phyloP scores from a whole-genome alignment of 2,113 vertebrate species.

The Naja naja region DNA sequence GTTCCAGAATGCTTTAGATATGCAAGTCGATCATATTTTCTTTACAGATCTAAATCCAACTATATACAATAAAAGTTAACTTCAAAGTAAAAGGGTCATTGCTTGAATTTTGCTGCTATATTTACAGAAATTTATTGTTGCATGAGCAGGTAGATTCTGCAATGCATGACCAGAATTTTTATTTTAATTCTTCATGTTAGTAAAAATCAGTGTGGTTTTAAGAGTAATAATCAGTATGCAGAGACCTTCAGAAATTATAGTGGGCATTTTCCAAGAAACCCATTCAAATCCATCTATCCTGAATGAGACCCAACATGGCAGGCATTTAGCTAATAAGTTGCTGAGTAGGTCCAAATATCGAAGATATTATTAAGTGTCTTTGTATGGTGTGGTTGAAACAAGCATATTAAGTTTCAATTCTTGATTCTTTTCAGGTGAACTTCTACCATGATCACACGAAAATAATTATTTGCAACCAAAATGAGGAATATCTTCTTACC shows the following conservation, averaged over 20 bases:
- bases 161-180: neutral
- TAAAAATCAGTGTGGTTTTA: neutral
- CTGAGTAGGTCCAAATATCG: neutral
- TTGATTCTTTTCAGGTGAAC: slow-evolving; percentile 80
- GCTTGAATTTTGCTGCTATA: neutral
- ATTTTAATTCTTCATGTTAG: neutral
- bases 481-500: slow-evolving; percentile 90
- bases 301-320: neutral
- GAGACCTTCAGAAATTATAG: neutral
- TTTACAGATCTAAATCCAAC: neutral
- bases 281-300: neutral
- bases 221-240: neutral
- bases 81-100: neutral
- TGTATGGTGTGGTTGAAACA: neutral
- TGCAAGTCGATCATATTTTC: neutral
- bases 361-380: neutral
- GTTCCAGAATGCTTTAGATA: neutral
- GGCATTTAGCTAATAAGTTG: neutral
- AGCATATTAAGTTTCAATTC: neutral
- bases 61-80: neutral
- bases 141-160: neutral
- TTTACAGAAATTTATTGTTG: neutral
- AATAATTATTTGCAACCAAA: slow-evolving; percentile 92
- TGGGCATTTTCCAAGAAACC: neutral
- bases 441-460: slow-evolving; percentile 99